phyloP scores from a whole-genome alignment of 92 coral and sea anemone genomes.

The Plumapathes pennacea region DNA sequence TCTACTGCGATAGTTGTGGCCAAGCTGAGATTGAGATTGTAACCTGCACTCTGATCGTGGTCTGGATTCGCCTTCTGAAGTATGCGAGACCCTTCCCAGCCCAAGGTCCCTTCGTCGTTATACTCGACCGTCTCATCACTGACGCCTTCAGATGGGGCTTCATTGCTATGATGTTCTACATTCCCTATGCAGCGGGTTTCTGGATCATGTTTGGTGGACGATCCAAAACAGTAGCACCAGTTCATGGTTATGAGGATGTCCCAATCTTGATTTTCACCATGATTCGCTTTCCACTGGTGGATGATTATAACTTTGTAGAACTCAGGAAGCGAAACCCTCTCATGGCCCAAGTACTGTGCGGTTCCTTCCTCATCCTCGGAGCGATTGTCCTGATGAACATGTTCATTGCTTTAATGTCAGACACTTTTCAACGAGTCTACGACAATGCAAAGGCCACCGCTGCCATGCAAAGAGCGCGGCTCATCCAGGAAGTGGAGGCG shows the following conservation, averaged over 20 bases:
- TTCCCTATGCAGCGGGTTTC: conserved; percentile 63
- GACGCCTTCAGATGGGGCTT: conserved; percentile 64
- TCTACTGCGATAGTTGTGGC: conserved; percentile 16
- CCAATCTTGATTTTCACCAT: conserved; percentile 25
- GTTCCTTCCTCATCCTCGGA: conserved; percentile 35
- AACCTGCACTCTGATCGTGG: conserved; percentile 38
- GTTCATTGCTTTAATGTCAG: conserved; percentile 72
- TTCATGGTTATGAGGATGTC: conserved; percentile 48
- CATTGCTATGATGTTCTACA: conserved; percentile 47
- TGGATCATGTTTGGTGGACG: conserved; percentile 65
- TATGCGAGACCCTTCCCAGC: conserved; percentile 63
- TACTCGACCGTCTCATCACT: conserved; percentile 41
- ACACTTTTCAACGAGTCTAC: conserved; percentile 72
- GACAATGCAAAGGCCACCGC: conserved; percentile 76
- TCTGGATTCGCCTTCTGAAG: conserved; percentile 68
- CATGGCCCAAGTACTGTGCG: conserved; percentile 60
- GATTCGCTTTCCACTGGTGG: conserved; percentile 56
- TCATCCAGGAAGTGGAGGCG: conserved; percentile 44
- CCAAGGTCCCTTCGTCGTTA: conserved; percentile 71
- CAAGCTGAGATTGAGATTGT: conserved; percentile 18
- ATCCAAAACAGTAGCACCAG: conserved; percentile 25
- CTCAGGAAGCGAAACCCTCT: conserved; percentile 35
- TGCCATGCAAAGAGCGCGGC: conserved; percentile 61
- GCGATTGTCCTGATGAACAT: conserved; percentile 57
- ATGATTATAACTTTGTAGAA: conserved; percentile 53